Evolutionary conservation across 1,140 invertebrate species (phyloP), one percentile per base, ranked within the genome.

Genomic region (Bombyx mandarina): DNA sequence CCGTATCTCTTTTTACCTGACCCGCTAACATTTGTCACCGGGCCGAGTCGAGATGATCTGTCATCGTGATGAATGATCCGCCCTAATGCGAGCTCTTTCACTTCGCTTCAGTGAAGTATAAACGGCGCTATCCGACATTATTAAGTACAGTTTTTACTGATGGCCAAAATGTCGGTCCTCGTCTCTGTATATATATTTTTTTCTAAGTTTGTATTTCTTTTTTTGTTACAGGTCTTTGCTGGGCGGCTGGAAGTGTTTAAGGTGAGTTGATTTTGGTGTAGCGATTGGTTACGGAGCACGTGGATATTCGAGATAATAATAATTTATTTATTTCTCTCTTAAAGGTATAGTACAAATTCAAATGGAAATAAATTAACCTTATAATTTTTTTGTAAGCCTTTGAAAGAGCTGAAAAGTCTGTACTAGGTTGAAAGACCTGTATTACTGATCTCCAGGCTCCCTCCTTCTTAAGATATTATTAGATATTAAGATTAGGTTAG

Each of bases 51-150:
- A 58, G 61, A 56, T 60, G 67, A 66, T 66, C 64, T 67, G 64
- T 69, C 69, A 56, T 58, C 12, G 9, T 69, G 67, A 73, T 65
- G 70, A 73, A 70, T 52, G 67, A 62, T 48, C 45, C 7, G 7
- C n/a, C 45, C 58, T 65, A 67, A 64, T 67, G 66, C 61, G 58
- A 48, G 54, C 46, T 46, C 54, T 49, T 56, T 56, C 53, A 54
- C n/a, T 42, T 12, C 8, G 26, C 26, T 35, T 35, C 26, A 51
- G 22, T 51, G 26, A 46, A 46, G 43, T 55, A 46, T 48, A 53
- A 10, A 43, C 26, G 43, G 18, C 44, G 52, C 9, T 12, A 35
- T 43, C 10, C 10, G 10, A 48, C 35, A 22, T 26, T 47, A 55
- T 55, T 55, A 55, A 55, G 45, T 49, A 49, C 43, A 48, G 45